Evolutionary conservation across 2,797 vertebrate genomes (phyloP).

Genomic region (Micropoecilia bifurca): DNA sequence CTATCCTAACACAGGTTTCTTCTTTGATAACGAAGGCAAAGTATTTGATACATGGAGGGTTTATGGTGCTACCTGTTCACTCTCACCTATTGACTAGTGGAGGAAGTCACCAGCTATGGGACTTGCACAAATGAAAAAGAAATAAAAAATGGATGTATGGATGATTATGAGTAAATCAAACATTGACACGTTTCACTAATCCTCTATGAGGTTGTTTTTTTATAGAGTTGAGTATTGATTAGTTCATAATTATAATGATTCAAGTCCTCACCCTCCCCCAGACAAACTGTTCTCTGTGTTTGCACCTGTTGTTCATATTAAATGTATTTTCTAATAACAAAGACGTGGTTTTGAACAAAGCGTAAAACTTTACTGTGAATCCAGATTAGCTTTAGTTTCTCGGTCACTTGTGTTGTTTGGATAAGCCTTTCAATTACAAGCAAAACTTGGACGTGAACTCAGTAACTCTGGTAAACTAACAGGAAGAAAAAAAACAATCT

Average conservation of each 20-base stretch:
- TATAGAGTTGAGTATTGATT: neutral
- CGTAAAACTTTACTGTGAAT: neutral
- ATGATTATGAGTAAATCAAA: neutral
- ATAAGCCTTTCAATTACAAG: neutral
- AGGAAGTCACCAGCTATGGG: neutral
- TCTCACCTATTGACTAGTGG: neutral
- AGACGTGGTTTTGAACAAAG: neutral
- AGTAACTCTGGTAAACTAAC: conserved; percentile 15
- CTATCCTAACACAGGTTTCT: neutral
- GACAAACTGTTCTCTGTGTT: neutral
- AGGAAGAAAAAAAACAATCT: conserved; percentile 20
- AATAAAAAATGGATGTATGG: neutral
- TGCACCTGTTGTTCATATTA: neutral
- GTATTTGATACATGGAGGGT: neutral
- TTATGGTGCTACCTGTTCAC: neutral
- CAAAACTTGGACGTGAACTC: neutral
- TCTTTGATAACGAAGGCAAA: neutral
- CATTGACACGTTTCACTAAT: neutral
- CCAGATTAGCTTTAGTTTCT: neutral
- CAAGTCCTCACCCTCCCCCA: neutral
- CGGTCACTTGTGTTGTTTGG: neutral
- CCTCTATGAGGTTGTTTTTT: neutral
- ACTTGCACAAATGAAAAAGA: neutral
- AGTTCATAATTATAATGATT: neutral
- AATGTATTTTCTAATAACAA: neutral